phyloP scores from a whole-genome alignment of 1,140 invertebrate genomes.

The Leptopilina clavipes region DNA sequence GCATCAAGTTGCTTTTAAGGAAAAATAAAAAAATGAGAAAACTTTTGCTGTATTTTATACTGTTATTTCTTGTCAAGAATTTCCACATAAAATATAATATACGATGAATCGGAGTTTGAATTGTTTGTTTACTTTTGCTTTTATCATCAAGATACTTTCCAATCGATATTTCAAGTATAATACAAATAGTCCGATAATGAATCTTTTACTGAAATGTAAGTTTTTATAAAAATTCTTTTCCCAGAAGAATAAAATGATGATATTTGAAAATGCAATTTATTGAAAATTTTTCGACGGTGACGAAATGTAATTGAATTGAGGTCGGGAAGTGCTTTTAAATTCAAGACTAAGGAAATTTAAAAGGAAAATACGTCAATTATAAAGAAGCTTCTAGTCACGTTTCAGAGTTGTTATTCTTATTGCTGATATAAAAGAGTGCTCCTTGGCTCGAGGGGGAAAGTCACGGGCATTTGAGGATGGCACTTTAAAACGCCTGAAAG shows the following conservation, averaged over 20 bases:
- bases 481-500: constrained; percentile 27
- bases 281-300: background rate
- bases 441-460: constrained; percentile 1
- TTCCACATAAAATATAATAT: too few species aligned
- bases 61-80: too few species aligned
- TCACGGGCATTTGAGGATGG: constrained; percentile 24
- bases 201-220: too few species aligned
- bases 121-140: too few species aligned
- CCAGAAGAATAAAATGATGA: background rate
- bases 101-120: too few species aligned
- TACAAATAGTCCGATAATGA: too few species aligned
- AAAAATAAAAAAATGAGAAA: too few species aligned
- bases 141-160: too few species aligned
- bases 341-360: background rate
- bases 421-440: constrained; percentile 28
- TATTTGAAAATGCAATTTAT: background rate
- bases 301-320: constrained; percentile 7
- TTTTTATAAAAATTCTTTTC: background rate
- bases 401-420: constrained; percentile 30
- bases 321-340: constrained; percentile 5
- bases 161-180: too few species aligned
- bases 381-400: constrained; percentile 5
- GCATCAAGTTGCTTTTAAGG: too few species aligned
- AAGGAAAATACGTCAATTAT: constrained; percentile 27
- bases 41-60: too few species aligned